Conservation (phyloP, 92 coral and sea anemone genomes). For the Umimayanthus chanpuru region DNA sequence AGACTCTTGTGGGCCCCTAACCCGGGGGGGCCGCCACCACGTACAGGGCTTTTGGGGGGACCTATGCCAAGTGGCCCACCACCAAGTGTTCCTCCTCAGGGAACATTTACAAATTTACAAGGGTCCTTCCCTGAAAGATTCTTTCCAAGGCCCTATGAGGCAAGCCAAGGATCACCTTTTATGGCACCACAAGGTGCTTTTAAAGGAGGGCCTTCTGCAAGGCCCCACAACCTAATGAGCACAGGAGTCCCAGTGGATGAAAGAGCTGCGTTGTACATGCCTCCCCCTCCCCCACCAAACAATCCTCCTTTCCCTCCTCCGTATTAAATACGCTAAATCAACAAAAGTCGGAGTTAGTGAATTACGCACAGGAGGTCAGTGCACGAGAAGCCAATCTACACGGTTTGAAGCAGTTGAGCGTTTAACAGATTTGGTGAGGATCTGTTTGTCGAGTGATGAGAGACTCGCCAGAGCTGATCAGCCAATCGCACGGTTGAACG, state of each 20-base stretch:
- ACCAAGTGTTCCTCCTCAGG: neutral
- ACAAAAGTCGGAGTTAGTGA: too few relatives aligned
- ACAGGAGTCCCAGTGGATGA: neutral
- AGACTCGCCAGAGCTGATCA: neutral
- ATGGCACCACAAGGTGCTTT: neutral
- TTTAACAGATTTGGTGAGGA: neutral
- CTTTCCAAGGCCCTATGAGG: neutral
- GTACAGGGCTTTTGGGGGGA: neutral
- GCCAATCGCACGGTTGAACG: neutral
- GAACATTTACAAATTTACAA: neutral
- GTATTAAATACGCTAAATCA: too few relatives aligned
- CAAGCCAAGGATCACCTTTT: neutral
- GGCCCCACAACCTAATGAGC: neutral
- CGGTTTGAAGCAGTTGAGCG: neutral
- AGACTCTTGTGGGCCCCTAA: neutral
- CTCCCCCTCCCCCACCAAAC: constrained; percentile 11
- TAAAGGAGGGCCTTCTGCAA: neutral
- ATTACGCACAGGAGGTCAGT: neutral
- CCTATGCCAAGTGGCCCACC: neutral
- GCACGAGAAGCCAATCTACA: neutral
- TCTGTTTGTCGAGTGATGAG: too few relatives aligned
- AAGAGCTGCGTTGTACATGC: constrained; percentile 31
- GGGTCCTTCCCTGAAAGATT: neutral
- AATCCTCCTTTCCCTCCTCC: neutral
- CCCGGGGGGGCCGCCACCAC: neutral